phyloP scores from a whole-genome alignment of 2,888 invertebrate genomes.

The Ceratothoa steindachneri region DNA sequence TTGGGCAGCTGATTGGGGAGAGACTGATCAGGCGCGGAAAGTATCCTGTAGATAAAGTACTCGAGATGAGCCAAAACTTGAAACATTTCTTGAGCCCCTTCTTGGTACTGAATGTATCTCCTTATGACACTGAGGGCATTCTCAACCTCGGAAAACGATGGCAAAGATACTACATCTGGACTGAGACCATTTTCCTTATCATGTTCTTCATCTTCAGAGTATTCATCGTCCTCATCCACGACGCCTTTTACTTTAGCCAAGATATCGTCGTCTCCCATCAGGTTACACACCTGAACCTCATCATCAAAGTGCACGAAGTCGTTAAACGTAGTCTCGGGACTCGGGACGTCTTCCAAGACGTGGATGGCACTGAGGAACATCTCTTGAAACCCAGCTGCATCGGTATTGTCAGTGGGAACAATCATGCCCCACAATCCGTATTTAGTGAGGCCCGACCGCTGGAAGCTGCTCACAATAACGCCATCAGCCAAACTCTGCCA shows the following conservation, averaged over 20 bases:
- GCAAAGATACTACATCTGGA: neutral
- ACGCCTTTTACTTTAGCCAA: conserved; percentile 33
- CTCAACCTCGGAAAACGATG: conserved; percentile 32
- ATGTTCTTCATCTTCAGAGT: conserved; percentile 20
- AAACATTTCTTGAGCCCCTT: conserved; percentile 41
- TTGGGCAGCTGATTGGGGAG: neutral
- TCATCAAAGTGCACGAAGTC: conserved; percentile 40
- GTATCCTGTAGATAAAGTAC: conserved; percentile 29
- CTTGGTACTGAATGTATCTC: conserved; percentile 38
- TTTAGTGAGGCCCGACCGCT: conserved; percentile 29
- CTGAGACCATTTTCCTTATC: conserved; percentile 10
- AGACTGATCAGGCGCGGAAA: neutral
- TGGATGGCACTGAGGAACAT: neutral
- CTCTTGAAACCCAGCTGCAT: neutral
- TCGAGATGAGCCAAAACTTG: conserved; percentile 34
- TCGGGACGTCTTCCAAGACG: neutral
- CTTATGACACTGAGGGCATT: conserved; percentile 25
- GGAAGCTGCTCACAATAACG: conserved; percentile 33
- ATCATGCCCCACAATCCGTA: conserved; percentile 35
- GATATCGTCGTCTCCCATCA: conserved; percentile 35
- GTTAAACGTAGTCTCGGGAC: conserved; percentile 30
- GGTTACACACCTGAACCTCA: conserved; percentile 34
- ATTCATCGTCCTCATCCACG: conserved; percentile 21
- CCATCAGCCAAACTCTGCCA: conserved; percentile 37
- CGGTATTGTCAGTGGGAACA: neutral